These are phyloP conservation scores for Tolypeutes matacus DNA, from an alignment of 2,797 vertebrate genomes.

Conservation along the genomic window DNA sequence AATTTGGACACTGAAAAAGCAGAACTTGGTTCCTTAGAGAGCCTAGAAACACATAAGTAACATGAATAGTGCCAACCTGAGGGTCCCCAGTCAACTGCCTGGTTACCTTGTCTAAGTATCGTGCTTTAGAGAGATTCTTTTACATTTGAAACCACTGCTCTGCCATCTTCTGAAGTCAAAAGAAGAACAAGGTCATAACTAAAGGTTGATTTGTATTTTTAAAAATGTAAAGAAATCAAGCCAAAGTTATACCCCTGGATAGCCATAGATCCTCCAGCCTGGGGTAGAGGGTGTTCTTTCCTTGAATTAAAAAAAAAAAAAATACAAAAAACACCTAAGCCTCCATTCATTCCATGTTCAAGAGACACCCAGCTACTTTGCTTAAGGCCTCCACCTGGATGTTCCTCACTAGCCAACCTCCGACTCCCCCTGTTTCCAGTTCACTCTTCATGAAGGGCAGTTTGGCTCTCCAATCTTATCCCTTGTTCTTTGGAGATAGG, in stretches of 20 bases:
- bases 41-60: not conserved
- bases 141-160: not conserved
- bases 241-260: not conserved
- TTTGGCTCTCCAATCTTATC: not conserved
- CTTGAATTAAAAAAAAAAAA: not conserved
- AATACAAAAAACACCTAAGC: not conserved
- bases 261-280: not conserved
- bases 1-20: not conserved
- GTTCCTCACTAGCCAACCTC: not conserved
- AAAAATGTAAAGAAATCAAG: not conserved
- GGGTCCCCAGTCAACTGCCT: not conserved
- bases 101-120: not conserved
- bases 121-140: not conserved
- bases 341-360: not conserved
- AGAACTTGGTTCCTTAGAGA: not conserved
- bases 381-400: not conserved
- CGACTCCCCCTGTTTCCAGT: too few relatives aligned
- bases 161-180: not conserved
- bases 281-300: not conserved
- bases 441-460: not conserved
- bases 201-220: not conserved
- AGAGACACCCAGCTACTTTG: not conserved
- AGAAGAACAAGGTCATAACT: not conserved
- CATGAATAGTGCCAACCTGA: not conserved
- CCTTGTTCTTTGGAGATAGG: not conserved